Base-by-base conservation (phyloP, 1,140 invertebrate genomes). In the Pogonomyrmex barbatus region DNA sequence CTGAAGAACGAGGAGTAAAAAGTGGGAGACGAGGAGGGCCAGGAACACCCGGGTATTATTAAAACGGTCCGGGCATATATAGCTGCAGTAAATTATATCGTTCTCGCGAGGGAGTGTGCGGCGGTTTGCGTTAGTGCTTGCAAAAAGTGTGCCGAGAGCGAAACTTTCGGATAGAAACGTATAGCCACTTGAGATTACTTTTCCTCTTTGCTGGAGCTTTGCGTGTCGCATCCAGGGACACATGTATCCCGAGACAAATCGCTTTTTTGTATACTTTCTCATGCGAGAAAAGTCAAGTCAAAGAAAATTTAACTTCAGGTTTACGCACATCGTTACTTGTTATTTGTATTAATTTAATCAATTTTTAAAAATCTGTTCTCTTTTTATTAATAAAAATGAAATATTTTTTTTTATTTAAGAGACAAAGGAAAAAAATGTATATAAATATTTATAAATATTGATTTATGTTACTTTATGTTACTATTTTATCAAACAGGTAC, bases 11-110 rank as follows among this genome's bases (percentile, higher is more conserved):
- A 39, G 75, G 17, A 39, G 17, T 50, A 45, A 47, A 89, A 85
- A 84, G 76, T 52, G 30, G 47, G 30, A 36, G 39, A 60, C n/a
- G 50, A 36, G 33, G 9, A 24, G 33, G 63, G 9, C 54, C 56
- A 70, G 76, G 63, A 82, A 87, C 70, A 88, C 52, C 62, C 68
- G 70, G 81, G 82, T 90, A 93, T 93, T 90, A 93, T 93, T 93
- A 93, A 92, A 93, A 91, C 91, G 89, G 89, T 45, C 87, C 89
- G 88, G 87, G 84, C 54, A 60, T 60, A 60, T 87, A 91, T 92
- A 92, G 89, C 86, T 85, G 90, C 90, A 87, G 91, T 93, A 93
- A 93, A 93, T 93, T 93, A 93, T 91, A 92, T 92, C 92, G 90
- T 91, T 89, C 90, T 87, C 84, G 24, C 70, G 81, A 71, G 75